Percentiles rank a stretch among this genome's conserved stretches.
Conservation (phyloP, 2,888 invertebrate genomes). For the Mesoligia furuncula region DNA sequence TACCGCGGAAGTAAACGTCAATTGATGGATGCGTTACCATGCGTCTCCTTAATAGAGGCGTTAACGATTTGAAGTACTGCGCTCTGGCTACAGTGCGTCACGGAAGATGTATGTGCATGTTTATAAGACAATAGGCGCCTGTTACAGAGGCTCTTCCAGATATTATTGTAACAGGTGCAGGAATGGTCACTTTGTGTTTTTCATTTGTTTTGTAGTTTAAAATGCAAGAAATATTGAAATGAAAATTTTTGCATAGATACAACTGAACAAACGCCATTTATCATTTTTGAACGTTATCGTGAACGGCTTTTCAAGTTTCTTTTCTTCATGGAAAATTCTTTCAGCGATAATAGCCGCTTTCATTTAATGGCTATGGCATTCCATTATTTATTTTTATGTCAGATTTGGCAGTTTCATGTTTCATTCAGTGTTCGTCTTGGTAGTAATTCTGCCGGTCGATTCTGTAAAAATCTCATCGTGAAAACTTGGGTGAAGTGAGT, state of each 20-base stretch:
- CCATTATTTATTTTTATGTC: neutral
- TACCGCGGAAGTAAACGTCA: slow-evolving; percentile 57
- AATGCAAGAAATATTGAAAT: neutral
- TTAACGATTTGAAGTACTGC: slow-evolving; percentile 39
- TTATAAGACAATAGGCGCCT: slow-evolving; percentile 37
- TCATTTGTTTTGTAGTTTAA: slow-evolving; percentile 25
- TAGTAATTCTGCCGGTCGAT: neutral
- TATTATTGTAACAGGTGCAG: slow-evolving; percentile 44
- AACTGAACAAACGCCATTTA: slow-evolving; percentile 34
- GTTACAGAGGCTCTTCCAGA: slow-evolving; percentile 36
- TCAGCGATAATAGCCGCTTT: neutral
- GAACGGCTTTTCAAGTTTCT: slow-evolving; percentile 18
- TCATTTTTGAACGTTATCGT: slow-evolving; percentile 19
- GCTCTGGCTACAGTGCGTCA: slow-evolving; percentile 30
- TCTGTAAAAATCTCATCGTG: too few species aligned
- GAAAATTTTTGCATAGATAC: slow-evolving; percentile 25
- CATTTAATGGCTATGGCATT: neutral
- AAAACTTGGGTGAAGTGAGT: too few species aligned
- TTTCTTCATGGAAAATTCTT: neutral
- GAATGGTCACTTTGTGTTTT: slow-evolving; percentile 3
- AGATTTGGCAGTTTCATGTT: neutral
- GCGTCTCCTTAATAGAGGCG: slow-evolving; percentile 28
- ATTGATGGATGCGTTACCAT: slow-evolving; percentile 48
- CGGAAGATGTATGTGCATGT: slow-evolving; percentile 40
- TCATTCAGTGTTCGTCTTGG: too few species aligned